Evolutionary conservation across 2,113 vertebrate genomes (phyloP), one percentile per base, ranked within the genome.

Genomic region (Platysternon megacephalum): DNA sequence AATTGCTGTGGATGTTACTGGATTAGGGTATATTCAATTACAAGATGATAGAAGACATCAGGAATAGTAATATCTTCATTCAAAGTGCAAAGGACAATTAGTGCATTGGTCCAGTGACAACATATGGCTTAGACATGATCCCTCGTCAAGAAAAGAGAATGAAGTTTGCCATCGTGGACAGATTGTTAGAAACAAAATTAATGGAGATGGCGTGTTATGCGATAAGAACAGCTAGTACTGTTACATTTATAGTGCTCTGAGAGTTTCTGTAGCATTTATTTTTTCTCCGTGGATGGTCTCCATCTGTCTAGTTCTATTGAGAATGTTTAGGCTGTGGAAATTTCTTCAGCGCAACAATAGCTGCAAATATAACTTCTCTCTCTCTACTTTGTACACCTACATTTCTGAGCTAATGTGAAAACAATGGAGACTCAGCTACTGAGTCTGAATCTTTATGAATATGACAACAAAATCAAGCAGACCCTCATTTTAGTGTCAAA

Each of bases 261-360:
- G 94, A 94, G 93, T 94, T 74, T 35, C 49, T 53, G n/a, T 1
- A 85, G 76, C 55, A 51, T 79, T 95, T 94, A 95, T 91, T 90
- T 82, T 82, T 95, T 82, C 78, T 96, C 87, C 86, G 87, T 89
- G 88, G 88, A 91, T 72, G 93, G 74, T 26, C 90, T 93, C 93
- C 96, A 89, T 89, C 92, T 96, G 95, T 96, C 91, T 96, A 93
- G 44, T 91, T 84, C 42, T 85, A 26, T 48, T 86, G 76, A 85
- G 86, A 92, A 84, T 46, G 49, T 94, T 97, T 87, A 91, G 94
- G 88, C 74, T 72, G 35, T 11, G 26, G 84, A 79, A 86, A 87
- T 80, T 84, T 80, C 58, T 96, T 94, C 82, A 82, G 85, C 52
- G 85, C 93, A 91, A 52, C 29, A 91, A 51, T 78, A 32, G 22